These are phyloP conservation scores for Parasteatoda tepidariorum DNA, from an alignment of 1,140 invertebrate species.

Conservation along the genomic window DNA sequence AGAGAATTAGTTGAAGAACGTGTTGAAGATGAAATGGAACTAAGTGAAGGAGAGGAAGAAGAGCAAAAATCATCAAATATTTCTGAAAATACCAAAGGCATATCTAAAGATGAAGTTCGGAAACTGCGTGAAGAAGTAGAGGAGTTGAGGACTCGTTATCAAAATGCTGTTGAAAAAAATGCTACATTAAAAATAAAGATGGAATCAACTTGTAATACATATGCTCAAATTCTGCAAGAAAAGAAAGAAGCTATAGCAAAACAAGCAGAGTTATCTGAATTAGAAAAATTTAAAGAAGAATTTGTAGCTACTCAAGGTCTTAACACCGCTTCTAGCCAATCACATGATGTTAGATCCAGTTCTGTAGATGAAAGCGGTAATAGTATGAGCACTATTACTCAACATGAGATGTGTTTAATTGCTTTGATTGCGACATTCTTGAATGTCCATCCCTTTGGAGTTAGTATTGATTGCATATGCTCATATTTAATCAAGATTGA, in stretches of 20 bases:
- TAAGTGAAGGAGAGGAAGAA: constrained; percentile 77
- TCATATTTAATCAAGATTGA: constrained; percentile 81
- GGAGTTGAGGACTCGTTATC: constrained; percentile 79
- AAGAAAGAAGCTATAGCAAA: constrained; percentile 70
- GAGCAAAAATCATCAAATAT: not conserved
- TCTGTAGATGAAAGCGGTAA: not conserved
- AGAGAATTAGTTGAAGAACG: constrained; percentile 78
- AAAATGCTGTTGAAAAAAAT: constrained; percentile 80
- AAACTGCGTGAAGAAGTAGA: constrained; percentile 77
- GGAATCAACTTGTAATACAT: constrained; percentile 62
- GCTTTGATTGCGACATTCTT: constrained; percentile 85
- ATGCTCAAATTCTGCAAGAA: constrained; percentile 75
- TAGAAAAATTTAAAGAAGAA: constrained; percentile 60
- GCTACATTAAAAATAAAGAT: constrained; percentile 65
- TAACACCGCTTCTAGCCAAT: constrained; percentile 69
- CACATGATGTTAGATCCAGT: not conserved
- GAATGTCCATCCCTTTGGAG: constrained; percentile 88
- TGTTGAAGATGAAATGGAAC: constrained; percentile 84
- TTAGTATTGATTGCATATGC: constrained; percentile 84
- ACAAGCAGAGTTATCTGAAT: constrained; percentile 70
- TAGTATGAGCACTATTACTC: not conserved
- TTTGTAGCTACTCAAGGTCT: constrained; percentile 64
- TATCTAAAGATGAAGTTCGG: constrained; percentile 89
- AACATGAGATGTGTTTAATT: constrained; percentile 4
- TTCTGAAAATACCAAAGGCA: constrained; percentile 91